Percentiles rank a stretch among this genome's conserved stretches.
Evolutionary conservation across 1,140 invertebrate genomes (phyloP).

Genomic region (Trialeurodes vaporariorum): DNA sequence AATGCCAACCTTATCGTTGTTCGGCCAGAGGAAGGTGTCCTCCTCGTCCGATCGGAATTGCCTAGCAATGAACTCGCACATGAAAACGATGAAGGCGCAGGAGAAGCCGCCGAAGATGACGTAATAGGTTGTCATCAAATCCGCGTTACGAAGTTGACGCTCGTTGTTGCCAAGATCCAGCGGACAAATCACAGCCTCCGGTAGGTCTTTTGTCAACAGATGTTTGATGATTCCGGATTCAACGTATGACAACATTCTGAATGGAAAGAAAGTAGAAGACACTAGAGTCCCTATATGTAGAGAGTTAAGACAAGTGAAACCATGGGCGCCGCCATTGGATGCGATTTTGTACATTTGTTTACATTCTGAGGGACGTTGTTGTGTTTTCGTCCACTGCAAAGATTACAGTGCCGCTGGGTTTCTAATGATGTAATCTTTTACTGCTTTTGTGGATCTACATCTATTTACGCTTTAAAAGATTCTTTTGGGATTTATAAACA

Average conservation of each 20-base stretch:
- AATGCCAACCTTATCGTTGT: not conserved
- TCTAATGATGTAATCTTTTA: no score
- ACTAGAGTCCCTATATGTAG: not conserved
- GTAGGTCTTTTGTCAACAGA: conserved; percentile 44
- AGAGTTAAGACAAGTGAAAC: no score
- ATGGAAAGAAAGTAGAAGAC: conserved; percentile 8
- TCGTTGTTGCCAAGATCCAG: conserved; percentile 65
- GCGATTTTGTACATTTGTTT: no score
- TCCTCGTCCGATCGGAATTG: conserved; percentile 8
- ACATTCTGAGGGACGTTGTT: no score
- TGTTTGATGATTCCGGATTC: conserved; percentile 60
- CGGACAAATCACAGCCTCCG: conserved; percentile 61
- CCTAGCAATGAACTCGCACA: conserved; percentile 42
- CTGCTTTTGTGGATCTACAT: no score
- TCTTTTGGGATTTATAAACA: no score
- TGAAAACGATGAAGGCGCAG: conserved; percentile 46
- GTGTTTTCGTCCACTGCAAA: no score
- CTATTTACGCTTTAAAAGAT: no score
- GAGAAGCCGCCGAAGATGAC: conserved; percentile 47
- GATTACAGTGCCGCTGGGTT: no score
- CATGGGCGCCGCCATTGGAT: no score
- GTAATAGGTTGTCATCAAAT: conserved; percentile 56
- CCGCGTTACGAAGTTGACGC: conserved; percentile 52
- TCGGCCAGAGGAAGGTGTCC: not conserved
- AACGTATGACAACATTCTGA: conserved; percentile 48